Base-by-base conservation (phyloP, 2,888 invertebrate genomes). In the Acronicta alni region DNA sequence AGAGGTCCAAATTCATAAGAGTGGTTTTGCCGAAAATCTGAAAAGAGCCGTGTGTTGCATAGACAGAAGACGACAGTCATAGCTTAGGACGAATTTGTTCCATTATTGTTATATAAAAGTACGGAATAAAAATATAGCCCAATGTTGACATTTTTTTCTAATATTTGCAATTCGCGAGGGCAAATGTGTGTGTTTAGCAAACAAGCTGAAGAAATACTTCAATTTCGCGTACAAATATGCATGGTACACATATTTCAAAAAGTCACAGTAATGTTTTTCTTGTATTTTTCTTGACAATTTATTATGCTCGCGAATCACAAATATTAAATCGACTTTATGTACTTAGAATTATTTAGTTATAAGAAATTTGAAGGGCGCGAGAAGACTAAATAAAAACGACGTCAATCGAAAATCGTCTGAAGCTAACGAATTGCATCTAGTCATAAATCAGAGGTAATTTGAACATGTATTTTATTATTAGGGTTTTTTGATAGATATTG, bases 31-130 rank as follows among this genome's bases (percentile, higher is more conserved):
- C 55, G 93, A 91, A 71, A 92, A 92, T 81, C 83, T 94, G 54
- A 93, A 89, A 61, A 86, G 89, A 82, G 93, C 89, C 54, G 91
- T 94, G 64, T 94, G 94, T 80, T 94, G 94, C 78, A 92, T 93
- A 65, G 93, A 93, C 77, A 91, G 88, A 60, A 85, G 93, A 81
- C 83, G 91, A 51, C 91, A 92, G 59, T 93, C 93, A 44, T 93
- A 92, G 84, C 67, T 80, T 65, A 72, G 49, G 30, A 44, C 42
- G 41, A 53, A 57, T 30, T 60, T 54, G 38, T 71, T 62, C 49
- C 47, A 57, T 56, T 53, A 52, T 52, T 61, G 43, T 69, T 49
- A 45, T 69, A 45, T 69, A 48, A 61, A 47, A 23, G 37, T 74
- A 48, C 39, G 45, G 20, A 76, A 61, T 57, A 72, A 65, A 64